Evolutionary conservation across 1,140 invertebrate species (phyloP).

Genomic region (Drosophila watanabei): DNA sequence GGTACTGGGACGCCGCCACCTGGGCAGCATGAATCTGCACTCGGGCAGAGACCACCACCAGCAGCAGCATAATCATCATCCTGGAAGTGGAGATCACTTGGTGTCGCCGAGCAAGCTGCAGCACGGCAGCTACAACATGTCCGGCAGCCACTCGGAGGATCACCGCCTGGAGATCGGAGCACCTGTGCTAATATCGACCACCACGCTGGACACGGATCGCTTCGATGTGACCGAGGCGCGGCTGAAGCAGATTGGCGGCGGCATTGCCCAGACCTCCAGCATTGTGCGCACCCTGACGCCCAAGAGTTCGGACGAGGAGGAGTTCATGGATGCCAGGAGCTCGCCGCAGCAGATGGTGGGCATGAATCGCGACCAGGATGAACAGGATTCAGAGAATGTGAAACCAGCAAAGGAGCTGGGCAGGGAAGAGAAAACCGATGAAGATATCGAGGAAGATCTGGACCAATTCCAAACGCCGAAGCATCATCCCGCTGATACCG

Average conservation of each 20-base stretch:
- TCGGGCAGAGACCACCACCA: conserved; percentile 1
- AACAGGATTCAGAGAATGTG: background rate
- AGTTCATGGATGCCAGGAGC: conserved; percentile 73
- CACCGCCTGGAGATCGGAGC: conserved; percentile 83
- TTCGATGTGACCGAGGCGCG: conserved; percentile 78
- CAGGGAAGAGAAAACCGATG: background rate
- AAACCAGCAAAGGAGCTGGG: background rate
- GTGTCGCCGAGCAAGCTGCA: conserved; percentile 63
- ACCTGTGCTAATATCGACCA: conserved; percentile 83
- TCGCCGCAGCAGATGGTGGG: conserved; percentile 45
- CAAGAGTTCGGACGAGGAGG: conserved; percentile 77
- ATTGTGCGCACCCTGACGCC: conserved; percentile 66
- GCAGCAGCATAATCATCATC: background rate
- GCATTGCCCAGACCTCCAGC: conserved; percentile 69
- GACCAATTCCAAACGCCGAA: conserved; percentile 40
- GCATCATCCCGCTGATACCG: conserved; percentile 27
- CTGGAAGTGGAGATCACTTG: conserved; percentile 15
- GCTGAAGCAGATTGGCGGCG: conserved; percentile 75
- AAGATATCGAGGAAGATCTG: conserved; percentile 1
- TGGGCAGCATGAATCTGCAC: conserved; percentile 59
- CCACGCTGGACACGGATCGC: conserved; percentile 79
- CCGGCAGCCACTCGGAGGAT: conserved; percentile 79
- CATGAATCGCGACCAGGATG: conserved; percentile 9
- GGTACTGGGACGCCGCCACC: conserved; percentile 67
- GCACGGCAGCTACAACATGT: conserved; percentile 84